Percentiles rank a stretch among this genome's conserved stretches.
phyloP scores from a whole-genome alignment of 92 coral and sea anemone species.

The Ricordea florida region DNA sequence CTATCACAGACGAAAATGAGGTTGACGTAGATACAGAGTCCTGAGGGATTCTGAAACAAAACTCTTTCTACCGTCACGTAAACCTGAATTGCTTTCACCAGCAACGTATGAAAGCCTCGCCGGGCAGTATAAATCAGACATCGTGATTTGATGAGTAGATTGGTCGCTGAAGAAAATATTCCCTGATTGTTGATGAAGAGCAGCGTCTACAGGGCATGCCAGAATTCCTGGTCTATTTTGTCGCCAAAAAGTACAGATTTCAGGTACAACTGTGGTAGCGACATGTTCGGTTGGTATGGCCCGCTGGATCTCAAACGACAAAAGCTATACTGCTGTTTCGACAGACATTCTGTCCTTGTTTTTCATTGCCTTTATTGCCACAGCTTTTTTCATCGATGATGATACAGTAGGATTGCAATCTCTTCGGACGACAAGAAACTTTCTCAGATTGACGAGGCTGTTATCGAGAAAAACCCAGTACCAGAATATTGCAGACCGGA shows the following conservation, averaged over 20 bases:
- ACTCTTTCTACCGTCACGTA: constrained; percentile 57
- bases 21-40: constrained; percentile 49
- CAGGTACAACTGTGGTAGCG: constrained; percentile 41
- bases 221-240: constrained; percentile 48
- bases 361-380: constrained; percentile 53
- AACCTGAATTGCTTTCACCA: constrained; percentile 53
- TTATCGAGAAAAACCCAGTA: constrained; percentile 50
- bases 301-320: constrained; percentile 38
- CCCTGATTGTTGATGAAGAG: constrained; percentile 51
- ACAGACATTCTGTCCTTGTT: constrained; percentile 67
- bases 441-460: constrained; percentile 28
- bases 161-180: constrained; percentile 59
- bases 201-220: constrained; percentile 46
- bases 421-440: constrained; percentile 60
- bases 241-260: constrained; percentile 51
- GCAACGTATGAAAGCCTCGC: constrained; percentile 47
- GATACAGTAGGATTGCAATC: constrained; percentile 57
- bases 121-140: constrained; percentile 47
- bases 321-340: constrained; percentile 55
- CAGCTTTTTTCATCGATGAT: constrained; percentile 48
- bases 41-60: constrained; percentile 52
- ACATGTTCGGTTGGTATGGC: constrained; percentile 51
- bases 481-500: constrained; percentile 56
- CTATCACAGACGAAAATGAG: constrained; percentile 52
- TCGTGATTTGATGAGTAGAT: constrained; percentile 47